Base-by-base conservation (phyloP, 2,888 invertebrate species). In the Biston betularia region DNA sequence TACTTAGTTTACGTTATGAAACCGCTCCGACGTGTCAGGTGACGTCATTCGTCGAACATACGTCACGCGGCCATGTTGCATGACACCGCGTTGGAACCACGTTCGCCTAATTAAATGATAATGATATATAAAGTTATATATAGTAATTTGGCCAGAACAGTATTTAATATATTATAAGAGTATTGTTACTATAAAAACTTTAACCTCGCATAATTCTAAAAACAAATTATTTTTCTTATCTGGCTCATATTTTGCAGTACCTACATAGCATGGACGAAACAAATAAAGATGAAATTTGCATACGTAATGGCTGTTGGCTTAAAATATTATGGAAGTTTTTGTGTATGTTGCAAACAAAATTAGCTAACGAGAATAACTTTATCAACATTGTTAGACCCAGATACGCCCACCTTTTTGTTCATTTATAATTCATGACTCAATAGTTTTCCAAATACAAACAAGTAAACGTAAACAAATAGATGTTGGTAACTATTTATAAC, bases 261-360 rank as follows among this genome's bases (percentile, higher is more conserved):
- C 53, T 52, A 58, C 55, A 40, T 46, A 15, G 54, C 56, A 45
- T 49, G 54, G 54, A 59, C 46, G 38, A 34, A 61, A 63, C 54
- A 65, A 63, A 57, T 40, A 63, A 53, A 49, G 52, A 45, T 55
- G 14, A n/a, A 53, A 69, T 63, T 69, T 63, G 40, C 60, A 65
- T 69, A 63, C 57, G 56, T 60, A 68, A 68, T 60, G 55, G 42
- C 46, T 56, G 62, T 63, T 55, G 65, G 52, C 63, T 63, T 60
- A 50, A 61, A 59, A 52, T 63, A 53, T 65, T 63, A 34, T 59
- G 40, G 53, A 69, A 65, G 49, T 59, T 62, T 62, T 65, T 53
- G 60, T 63, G 61, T 68, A 35, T 60, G 49, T 59, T 63, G 33
- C 55, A 44, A 63, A 63, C 63, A 49, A 62, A 54, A 49, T 65